phyloP scores from a whole-genome alignment of 1,140 invertebrate species.

The Drosophila varians region DNA sequence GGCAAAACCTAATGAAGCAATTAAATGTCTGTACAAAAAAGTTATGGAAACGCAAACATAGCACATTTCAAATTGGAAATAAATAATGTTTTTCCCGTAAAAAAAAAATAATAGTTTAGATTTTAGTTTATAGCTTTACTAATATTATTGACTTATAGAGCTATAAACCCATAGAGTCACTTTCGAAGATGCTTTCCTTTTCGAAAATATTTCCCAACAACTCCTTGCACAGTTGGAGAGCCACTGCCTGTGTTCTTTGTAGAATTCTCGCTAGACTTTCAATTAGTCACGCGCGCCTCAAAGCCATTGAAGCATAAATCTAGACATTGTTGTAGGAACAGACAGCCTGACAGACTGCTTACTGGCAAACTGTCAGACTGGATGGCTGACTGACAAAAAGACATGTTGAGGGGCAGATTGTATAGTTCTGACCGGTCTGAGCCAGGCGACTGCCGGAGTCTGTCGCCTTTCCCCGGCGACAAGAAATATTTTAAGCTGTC shows the following conservation, averaged over 20 bases:
- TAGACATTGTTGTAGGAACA: constrained; percentile 72
- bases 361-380: constrained; percentile 49
- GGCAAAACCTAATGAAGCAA: constrained; percentile 82
- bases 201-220: too few species aligned
- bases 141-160: too few species aligned
- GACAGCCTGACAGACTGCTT: constrained; percentile 47
- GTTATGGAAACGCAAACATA: constrained; percentile 23
- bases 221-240: constrained; percentile 41
- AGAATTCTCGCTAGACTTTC: constrained; percentile 73
- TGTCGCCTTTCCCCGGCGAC: constrained; percentile 37
- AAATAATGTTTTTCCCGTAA: constrained; percentile 16
- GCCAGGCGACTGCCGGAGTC: constrained; percentile 28
- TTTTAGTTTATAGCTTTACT: not conserved
- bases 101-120: not conserved
- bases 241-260: constrained; percentile 26
- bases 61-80: constrained; percentile 31
- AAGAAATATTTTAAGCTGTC: constrained; percentile 79
- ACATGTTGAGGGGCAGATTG: constrained; percentile 3
- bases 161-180: too few species aligned
- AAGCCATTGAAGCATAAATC: constrained; percentile 72
- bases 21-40: constrained; percentile 69
- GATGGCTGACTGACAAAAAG: constrained; percentile 34
- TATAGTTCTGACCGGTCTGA: constrained; percentile 20
- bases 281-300: constrained; percentile 77
- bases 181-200: too few species aligned